Evolutionary conservation across 1,140 invertebrate genomes (phyloP), one percentile per base, ranked within the genome.

Genomic region (Metaphire vulgaris): DNA sequence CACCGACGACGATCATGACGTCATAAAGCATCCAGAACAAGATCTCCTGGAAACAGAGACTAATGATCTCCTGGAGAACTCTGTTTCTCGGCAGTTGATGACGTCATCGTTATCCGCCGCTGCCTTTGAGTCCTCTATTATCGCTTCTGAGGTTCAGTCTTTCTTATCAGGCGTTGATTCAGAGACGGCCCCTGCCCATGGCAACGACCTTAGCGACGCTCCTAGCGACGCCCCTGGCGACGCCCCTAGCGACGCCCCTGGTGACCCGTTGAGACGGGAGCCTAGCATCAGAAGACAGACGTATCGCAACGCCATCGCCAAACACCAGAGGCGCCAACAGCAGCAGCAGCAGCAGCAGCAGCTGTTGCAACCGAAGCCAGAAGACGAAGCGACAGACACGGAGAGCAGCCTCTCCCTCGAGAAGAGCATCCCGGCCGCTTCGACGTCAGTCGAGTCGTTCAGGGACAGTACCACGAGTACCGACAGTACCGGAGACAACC

Each of bases 371-470:
- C 30, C 30, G 28, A 69, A 69, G 67, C 67, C 67, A 69, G 67
- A 56, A 6, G 41, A 56, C 41, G 41, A 56, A 56, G 41, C 21
- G 41, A 56, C 41, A 56, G 67, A 69, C 67, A 69, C 67, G 30
- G 67, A 69, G 67, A 69, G 67, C 67, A 69, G 67, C 28, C n/a
- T 69, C 2, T 69, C 67, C 2, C 30, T 69, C 2, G 67, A 69
- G 30, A 26, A 31, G 30, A 56, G 41, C 41, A 56, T 56, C 21
- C 41, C 41, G 74, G 84, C 82, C 33, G 84, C 86, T 64, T 87
- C 86, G 14, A 86, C 87, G 12, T 87, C 86, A 2, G 85, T 87
- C 72, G 87, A 87, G 72, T 87, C 87, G 0, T 81, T 81, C 14
- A 85, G 85, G 2, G 83, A 82, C 0, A 83, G 84, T 77, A 85